Base-by-base conservation (phyloP, 2,797 vertebrate species). In the Decapterus maruadsi region DNA sequence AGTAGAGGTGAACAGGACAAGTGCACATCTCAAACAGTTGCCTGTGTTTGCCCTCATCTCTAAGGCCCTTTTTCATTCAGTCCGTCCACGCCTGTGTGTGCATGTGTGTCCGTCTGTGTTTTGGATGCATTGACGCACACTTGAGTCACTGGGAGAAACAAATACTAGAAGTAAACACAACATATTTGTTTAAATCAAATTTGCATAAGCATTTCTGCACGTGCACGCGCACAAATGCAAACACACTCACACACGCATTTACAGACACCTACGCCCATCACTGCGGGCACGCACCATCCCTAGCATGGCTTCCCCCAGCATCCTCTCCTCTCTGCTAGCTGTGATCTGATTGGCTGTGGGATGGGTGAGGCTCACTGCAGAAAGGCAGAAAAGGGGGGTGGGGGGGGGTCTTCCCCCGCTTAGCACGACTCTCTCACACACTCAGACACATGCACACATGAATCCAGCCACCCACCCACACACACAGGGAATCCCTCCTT, bases 341-440 rank as follows among this genome's bases (percentile, higher is more conserved):
- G 79, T 2, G 29, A 50, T 77, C 60, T 74, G 88, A 93, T 93
- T 93, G 91, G 92, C 68, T 88, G 82, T 50, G 19, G 58, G 55
- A 90, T 86, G 91, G 91, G 92, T 90, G 92, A 93, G 92, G 92
- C 88, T 88, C 82, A 90, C 90, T 92, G 92, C 91, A 93, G 91
- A 93, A n/a, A n/a, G 90, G 88, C 83, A 80, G 82, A 55, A 83
- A 78, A 2, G 26, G 78, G 66, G 57, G 66, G 75, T 51, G 70
- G 82, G 59, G 78, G 64, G 78, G 71, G 45, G 17, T 48, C 68
- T 83, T 89, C 84, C 88, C 76, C 82, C 56, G 19, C 82, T 75
- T 64, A 76, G 70, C 85, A 86, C 68, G 48, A 86, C 78, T 78
- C 66, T 20, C 72, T 26, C 68, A 56, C 78, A 61, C 68, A 53